Evolutionary conservation across 2,888 invertebrate genomes (phyloP).

Genomic region (Scaptomyza cyrtandrae): DNA sequence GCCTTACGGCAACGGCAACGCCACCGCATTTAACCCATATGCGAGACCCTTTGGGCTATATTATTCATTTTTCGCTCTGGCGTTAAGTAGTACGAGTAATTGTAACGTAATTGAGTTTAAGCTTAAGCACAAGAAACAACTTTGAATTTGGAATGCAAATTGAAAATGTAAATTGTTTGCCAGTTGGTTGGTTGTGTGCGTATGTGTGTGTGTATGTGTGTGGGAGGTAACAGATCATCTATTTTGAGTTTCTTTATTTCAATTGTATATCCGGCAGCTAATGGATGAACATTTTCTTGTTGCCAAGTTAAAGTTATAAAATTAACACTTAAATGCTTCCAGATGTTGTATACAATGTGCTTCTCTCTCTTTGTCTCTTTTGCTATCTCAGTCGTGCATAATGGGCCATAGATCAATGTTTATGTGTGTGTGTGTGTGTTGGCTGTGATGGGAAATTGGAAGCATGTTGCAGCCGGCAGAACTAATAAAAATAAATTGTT

Average conservation of each 20-base stretch:
- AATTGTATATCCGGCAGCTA: slow-evolving; percentile 22
- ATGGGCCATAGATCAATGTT: slow-evolving; percentile 36
- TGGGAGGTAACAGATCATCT: slow-evolving; percentile 21
- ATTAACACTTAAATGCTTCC: slow-evolving; percentile 68
- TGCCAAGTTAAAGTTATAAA: slow-evolving; percentile 49
- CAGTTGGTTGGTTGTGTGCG: not conserved
- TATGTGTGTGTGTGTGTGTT: slow-evolving; percentile 28
- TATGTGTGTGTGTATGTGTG: not conserved
- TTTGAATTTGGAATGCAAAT: slow-evolving; percentile 64
- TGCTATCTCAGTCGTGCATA: not conserved
- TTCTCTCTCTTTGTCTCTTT: not conserved
- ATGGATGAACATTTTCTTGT: slow-evolving; percentile 42
- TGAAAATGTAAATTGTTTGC: slow-evolving; percentile 65
- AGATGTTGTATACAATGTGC: slow-evolving; percentile 50
- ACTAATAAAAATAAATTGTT: slow-evolving; percentile 69
- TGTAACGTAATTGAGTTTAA: slow-evolving; percentile 68
- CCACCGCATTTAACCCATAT: slow-evolving; percentile 67
- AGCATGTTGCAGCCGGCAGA: slow-evolving; percentile 37
- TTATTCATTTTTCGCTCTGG: not conserved
- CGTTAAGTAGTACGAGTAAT: slow-evolving; percentile 48
- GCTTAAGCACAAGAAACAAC: slow-evolving; percentile 32
- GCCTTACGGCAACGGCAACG: slow-evolving; percentile 52
- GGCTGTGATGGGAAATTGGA: slow-evolving; percentile 27
- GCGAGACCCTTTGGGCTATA: slow-evolving; percentile 28
- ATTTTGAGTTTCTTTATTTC: slow-evolving; percentile 12